Percentiles rank a stretch among this genome's conserved stretches.
Evolutionary conservation across 2,888 invertebrate species (phyloP).

Genomic region (Anagyrus pseudococci): DNA sequence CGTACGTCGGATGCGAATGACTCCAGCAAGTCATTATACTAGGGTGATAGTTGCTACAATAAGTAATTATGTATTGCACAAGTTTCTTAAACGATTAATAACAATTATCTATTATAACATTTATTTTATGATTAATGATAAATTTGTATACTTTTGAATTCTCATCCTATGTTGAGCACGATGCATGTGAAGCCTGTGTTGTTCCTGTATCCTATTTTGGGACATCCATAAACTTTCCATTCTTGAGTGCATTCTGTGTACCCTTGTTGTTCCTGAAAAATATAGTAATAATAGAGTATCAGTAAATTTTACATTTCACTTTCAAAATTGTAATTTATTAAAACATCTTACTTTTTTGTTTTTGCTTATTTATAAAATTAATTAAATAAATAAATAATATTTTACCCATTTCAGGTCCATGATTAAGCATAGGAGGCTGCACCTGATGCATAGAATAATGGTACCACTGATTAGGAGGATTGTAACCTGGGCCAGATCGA

Average conservation of each 20-base stretch:
- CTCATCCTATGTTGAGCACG: conserved; percentile 26
- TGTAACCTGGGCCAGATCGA: not conserved
- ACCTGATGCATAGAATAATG: conserved; percentile 9
- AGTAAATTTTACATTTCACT: too few relatives aligned
- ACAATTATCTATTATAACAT: too few relatives aligned
- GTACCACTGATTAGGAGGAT: conserved; percentile 40
- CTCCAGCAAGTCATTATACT: conserved; percentile 46
- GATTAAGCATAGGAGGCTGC: not conserved
- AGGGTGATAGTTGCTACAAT: conserved; percentile 22
- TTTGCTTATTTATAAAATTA: not conserved
- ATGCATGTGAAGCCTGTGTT: conserved; percentile 52
- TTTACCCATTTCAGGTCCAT: conserved; percentile 12
- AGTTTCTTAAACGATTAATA: too few relatives aligned
- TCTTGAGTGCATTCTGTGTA: conserved; percentile 71
- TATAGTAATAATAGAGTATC: not conserved
- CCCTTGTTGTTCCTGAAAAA: conserved; percentile 18
- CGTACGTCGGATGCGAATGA: conserved; percentile 45
- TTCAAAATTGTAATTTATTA: too few relatives aligned
- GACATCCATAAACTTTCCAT: conserved; percentile 79
- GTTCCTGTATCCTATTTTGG: conserved; percentile 73
- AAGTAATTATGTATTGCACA: too few relatives aligned
- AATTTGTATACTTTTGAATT: conserved; percentile 17
- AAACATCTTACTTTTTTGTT: too few relatives aligned
- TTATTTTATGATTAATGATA: not conserved
- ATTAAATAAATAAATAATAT: conserved; percentile 1